Base-by-base conservation (phyloP, 2,888 invertebrate genomes). In the Nemoura dubitans region DNA sequence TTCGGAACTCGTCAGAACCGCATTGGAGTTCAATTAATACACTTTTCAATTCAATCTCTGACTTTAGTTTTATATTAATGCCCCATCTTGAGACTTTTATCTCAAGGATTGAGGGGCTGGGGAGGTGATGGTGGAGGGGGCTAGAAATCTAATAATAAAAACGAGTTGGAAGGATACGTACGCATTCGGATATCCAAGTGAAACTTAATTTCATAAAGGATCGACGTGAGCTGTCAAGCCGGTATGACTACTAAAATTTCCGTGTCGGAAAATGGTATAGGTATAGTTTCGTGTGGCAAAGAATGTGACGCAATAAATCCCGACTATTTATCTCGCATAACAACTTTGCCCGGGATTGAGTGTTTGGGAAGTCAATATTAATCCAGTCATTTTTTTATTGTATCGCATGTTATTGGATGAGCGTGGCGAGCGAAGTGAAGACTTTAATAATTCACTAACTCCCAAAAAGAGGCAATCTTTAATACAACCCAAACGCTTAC, bases 11-110 rank as follows among this genome's bases (percentile, higher is more conserved):
- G 59, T 84, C 76, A 84, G n/a, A 27, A 84, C 84, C 84, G 29
- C 84, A 84, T 84, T 84, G 5, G n/a, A 59, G 84, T 21, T 84
- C 84, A 84, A 84, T 84, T 84, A 84, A 81, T 81, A 81, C 59
- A 59, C 78, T 28, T 78, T 27, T 78, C 78, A 27, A 78, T 28
- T 27, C 10, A 78, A 83, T 42, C 82, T 30, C 82, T 36, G 42
- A 30, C 42, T 83, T 83, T 42, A 42, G 83, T 42, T 83, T 83
- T 83, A 59, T 83, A 82, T 82, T 82, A 82, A 30, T 28, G 29
- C 82, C 29, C 29, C 29, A 30, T 82, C 26, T 83, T 83, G 10
- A 0, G 10, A 21, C 26, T 42, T 42, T 83, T 26, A 26, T 36
- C 42, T 84, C 7, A 2, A 81, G 29, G 25, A 7, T n/a, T n/a